Evolutionary conservation across 2,797 vertebrate genomes (phyloP), one percentile per base, ranked within the genome.

Genomic region (Carduelis carduelis): DNA sequence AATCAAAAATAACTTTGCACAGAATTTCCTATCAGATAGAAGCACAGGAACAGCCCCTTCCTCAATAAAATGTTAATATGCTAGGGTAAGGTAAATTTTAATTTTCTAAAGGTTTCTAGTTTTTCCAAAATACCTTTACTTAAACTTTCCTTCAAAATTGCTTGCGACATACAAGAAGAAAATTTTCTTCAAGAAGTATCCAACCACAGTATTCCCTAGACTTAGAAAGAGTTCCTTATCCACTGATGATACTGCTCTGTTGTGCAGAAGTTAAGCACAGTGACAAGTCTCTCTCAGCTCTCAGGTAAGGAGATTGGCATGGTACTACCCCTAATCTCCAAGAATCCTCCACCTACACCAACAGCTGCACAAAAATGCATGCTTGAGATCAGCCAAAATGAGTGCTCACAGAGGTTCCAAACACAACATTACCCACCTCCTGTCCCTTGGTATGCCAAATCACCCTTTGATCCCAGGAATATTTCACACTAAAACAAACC

Each of bases 81-180:
- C 26, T 68, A 9, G 2, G 3, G 3, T 10, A 61, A 22, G 8
- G 2, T 57, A 56, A 68, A 60, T 75, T 70, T 63, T 83, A 21
- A 4, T 74, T 80, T 93, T 85, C 15, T 1, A 30, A 70, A 83
- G 14, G 4, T 60, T 34, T 50, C 12, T 50, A 28, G 5, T 76
- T 74, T 95, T 83, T 37, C 30, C 35, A 50, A 64, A 6, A 2
- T 1, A 39, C 1, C 1, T 47, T 93, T 78, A 35, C 65, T 87
- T 81, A 64, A 92, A 72, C 14, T 69, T 74, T 35, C 34, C 26
- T 90, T 87, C 52, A 75, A n/a, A 90, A 70, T 35, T 50, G 3
- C 4, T 77, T 60, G 5, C 49, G 35, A 56, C 13, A 27, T 20
- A 59, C 76, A 83, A 34, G 8, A 89, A 74, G 11, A 75, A 87